A percentile compares a stretch with the other conserved stretches of the same genome.
Conservation (phyloP, 2,113 vertebrate species). For the Grus americana region DNA sequence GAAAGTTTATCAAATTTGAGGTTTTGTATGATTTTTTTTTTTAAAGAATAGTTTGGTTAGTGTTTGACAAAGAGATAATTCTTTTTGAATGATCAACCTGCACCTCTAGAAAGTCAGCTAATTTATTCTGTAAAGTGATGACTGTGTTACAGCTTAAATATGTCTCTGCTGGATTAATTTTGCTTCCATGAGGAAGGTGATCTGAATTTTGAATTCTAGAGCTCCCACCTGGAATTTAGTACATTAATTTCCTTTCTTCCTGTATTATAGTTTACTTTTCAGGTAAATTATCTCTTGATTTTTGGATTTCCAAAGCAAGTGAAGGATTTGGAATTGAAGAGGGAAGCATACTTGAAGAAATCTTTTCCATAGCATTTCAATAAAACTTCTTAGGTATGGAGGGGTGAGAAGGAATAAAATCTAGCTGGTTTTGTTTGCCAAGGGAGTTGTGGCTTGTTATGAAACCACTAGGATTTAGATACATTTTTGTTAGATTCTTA, state of each 20-base stretch:
- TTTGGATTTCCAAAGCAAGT: background rate
- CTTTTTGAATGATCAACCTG: background rate
- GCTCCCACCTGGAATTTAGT: background rate
- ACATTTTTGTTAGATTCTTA: background rate
- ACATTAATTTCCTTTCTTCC: background rate
- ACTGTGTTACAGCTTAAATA: background rate
- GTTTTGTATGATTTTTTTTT: background rate
- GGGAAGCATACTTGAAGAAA: background rate
- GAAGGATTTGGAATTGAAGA: background rate
- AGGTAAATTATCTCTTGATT: background rate
- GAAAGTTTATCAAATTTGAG: background rate
- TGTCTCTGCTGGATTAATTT: background rate
- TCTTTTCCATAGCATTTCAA: background rate
- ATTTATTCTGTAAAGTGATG: background rate
- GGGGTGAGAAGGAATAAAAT: background rate
- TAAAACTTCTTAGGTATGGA: background rate
- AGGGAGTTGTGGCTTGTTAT: background rate
- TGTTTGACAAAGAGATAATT: background rate
- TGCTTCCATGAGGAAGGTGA: background rate
- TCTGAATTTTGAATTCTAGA: background rate
- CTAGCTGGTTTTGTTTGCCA: background rate
- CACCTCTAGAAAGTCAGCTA: background rate
- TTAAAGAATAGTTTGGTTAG: background rate
- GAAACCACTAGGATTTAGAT: background rate
- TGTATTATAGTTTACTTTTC: background rate